Evolutionary conservation across 2,797 vertebrate genomes (phyloP).

Genomic region (Merluccius polli): DNA sequence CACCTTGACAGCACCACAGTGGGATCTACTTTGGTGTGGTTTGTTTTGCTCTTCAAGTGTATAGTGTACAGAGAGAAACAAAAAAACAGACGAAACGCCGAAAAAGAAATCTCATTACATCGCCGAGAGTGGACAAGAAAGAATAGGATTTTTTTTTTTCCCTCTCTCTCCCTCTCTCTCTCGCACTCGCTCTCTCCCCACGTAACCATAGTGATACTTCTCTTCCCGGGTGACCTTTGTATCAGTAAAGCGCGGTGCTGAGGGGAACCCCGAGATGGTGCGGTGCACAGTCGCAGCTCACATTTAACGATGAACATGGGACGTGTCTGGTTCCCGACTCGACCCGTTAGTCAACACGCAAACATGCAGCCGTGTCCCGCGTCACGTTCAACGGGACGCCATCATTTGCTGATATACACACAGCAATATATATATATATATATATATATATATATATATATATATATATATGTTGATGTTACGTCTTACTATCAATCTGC

Average conservation of each 20-base stretch:
- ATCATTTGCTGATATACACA: no score
- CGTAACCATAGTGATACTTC: constrained; percentile 61
- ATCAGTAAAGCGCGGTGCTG: constrained; percentile 48
- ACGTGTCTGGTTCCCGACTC: neutral
- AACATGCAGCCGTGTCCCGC: no score
- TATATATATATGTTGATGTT: no score
- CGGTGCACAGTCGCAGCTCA: constrained; percentile 45
- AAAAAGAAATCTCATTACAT: constrained; percentile 36
- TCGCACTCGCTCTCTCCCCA: constrained; percentile 35
- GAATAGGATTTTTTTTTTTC: constrained; percentile 30
- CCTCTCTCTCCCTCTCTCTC: no score
- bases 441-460: no score
- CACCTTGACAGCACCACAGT: no score
- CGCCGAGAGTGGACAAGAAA: constrained; percentile 12
- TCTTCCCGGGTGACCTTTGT: constrained; percentile 62
- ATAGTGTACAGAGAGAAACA: constrained; percentile 28
- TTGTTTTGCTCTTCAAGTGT: neutral
- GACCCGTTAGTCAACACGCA: no score
- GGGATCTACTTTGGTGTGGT: no score
- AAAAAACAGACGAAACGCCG: constrained; percentile 7
- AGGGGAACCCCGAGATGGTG: constrained; percentile 45
- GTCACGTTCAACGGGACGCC: no score
- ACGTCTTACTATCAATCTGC: no score
- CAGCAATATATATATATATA: no score
- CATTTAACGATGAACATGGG: constrained; percentile 56